Conservation (phyloP, 2,113 vertebrate genomes). For the Hippopotamus amphibius region DNA sequence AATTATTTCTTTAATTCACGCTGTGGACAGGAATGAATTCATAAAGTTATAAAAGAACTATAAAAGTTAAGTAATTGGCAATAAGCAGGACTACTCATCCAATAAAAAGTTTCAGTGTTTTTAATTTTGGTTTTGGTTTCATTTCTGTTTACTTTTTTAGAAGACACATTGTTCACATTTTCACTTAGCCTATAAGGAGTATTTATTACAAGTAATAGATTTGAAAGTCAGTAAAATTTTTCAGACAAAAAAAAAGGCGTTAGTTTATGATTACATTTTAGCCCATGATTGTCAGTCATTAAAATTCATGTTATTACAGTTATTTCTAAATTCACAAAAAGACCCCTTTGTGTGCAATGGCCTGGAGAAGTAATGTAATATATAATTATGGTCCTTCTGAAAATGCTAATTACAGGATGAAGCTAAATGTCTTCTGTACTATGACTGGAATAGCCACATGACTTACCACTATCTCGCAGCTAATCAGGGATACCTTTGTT, state of each 20-base stretch:
- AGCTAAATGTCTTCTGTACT: constrained; percentile 45
- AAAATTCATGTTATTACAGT: constrained; percentile 72
- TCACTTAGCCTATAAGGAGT: constrained; percentile 32
- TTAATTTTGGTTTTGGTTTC: not conserved
- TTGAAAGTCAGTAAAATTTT: constrained; percentile 58
- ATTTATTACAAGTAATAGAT: constrained; percentile 28
- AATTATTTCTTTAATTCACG: constrained; percentile 32
- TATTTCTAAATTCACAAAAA: constrained; percentile 72
- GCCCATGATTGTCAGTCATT: constrained; percentile 54
- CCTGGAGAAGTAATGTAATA: constrained; percentile 59
- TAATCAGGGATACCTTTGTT: constrained; percentile 10
- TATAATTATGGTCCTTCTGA: constrained; percentile 62
- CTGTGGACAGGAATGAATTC: not conserved
- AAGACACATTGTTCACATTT: constrained; percentile 40
- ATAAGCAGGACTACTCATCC: not conserved
- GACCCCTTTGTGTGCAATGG: constrained; percentile 49
- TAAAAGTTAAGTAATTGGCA: constrained; percentile 26
- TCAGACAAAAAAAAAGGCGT: not conserved
- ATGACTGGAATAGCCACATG: constrained; percentile 8
- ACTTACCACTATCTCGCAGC: not conserved
- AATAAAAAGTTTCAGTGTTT: not conserved
- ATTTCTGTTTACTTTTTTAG: constrained; percentile 31
- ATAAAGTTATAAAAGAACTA: not conserved
- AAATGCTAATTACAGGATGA: constrained; percentile 65
- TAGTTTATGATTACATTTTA: constrained; percentile 58